Conservation (phyloP, 2,888 invertebrate genomes). For the Lumbricus terrestris region DNA sequence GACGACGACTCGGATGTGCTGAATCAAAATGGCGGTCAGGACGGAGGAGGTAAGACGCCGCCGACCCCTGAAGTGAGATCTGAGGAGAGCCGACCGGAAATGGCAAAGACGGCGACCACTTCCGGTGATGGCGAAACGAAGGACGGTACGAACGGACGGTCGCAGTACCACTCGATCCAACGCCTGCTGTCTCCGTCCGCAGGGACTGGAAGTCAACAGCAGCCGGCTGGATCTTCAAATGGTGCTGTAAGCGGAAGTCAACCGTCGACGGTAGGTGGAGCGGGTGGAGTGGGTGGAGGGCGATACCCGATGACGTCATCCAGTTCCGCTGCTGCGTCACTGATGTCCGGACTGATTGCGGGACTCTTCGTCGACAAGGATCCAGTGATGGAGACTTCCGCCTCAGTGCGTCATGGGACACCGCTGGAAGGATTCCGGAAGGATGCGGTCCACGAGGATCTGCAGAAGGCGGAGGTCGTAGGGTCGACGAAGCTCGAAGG, state of each 20-base stretch:
- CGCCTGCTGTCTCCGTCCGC: constrained; percentile 16
- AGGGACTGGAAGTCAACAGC: background rate
- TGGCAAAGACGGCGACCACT: background rate
- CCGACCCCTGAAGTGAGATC: background rate
- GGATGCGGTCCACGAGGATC: background rate
- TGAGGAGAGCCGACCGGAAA: background rate
- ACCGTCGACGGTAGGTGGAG: no score
- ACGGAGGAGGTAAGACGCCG: background rate
- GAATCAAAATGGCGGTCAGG: background rate
- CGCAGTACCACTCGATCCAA: constrained; percentile 22
- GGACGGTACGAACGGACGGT: constrained; percentile 4
- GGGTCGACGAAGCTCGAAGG: background rate
- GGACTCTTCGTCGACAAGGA: background rate
- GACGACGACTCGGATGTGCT: background rate
- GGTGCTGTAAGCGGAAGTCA: background rate
- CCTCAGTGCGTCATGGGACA: no score
- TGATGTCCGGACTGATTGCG: background rate
- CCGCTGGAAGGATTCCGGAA: background rate
- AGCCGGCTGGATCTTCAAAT: no score
- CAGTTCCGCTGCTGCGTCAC: background rate
- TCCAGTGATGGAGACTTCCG: background rate
- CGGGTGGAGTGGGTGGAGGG: no score
- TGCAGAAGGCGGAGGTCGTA: background rate
- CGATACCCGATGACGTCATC: background rate
- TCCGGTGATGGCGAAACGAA: background rate